Evolutionary conservation across 2,888 invertebrate species (phyloP), one percentile per base, ranked within the genome.

Genomic region (Leptopilina myrica): DNA sequence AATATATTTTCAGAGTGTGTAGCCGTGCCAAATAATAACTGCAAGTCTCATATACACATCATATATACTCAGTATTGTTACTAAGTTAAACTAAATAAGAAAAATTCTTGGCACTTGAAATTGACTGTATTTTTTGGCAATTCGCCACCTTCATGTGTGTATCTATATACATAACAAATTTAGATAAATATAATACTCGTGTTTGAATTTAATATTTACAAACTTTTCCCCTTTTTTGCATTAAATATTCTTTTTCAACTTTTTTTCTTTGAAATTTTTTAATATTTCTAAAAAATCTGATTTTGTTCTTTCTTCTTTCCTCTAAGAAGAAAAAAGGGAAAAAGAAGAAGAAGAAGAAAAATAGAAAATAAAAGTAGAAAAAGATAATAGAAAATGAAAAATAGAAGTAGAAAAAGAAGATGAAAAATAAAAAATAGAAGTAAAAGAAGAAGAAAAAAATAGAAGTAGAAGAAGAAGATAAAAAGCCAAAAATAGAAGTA

Each of bases 41-140:
- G 62, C 1, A 1, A 62, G 62, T 62, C 62, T 62, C 62, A 9
- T 59, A 9, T 59, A 9, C 62, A n/a, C 62, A 62, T 15, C 62
- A 62, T 15, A n/a, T 62, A n/a, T 62, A n/a, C 20, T 62, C 20
- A 62, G 62, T 62, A 62, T 62, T 62, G 62, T 62, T 62, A 62
- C n/a, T 20, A 62, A 62, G 62, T 62, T 62, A 62, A 62, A 15
- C 62, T 20, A 62, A 6, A 43, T 43, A 62, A 62, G 62, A 20
- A 62, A 62, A 62, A 62, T 20, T 62, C 62, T 62, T 62, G 62
- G 62, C 62, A 62, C 20, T 62, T 20, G 62, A 62, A 62, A 15
- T 62, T 62, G 15, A 15, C 15, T 6, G 20, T n/a, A 49, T 49
- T 62, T 59, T 62, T 62, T 62, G 62, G 62, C 62, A 62, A 62